phyloP scores from a whole-genome alignment of 2,888 invertebrate species.

The Hofmannophila pseudospretella region DNA sequence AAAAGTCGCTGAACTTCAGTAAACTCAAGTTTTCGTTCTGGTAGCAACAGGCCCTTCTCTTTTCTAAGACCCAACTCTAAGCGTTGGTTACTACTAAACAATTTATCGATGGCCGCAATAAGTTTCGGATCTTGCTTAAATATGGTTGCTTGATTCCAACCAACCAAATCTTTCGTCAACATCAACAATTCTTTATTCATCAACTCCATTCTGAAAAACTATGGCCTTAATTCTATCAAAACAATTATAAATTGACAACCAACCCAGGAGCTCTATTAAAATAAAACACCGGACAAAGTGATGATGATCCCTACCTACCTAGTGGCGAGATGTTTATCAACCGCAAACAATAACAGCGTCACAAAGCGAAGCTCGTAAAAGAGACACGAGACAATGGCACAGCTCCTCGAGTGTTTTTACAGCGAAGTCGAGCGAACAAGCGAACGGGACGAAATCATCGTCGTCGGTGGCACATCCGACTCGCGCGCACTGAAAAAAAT shows the following conservation, averaged over 20 bases:
- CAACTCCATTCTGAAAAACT: slow-evolving; percentile 51
- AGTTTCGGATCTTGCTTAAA: slow-evolving; percentile 60
- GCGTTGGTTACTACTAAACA: slow-evolving; percentile 31
- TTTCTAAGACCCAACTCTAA: slow-evolving; percentile 12
- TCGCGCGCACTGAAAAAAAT: slow-evolving; percentile 66
- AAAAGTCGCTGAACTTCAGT: slow-evolving; percentile 51
- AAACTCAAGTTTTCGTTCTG: slow-evolving; percentile 57
- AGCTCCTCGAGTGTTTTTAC: slow-evolving; percentile 70
- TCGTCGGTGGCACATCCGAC: slow-evolving; percentile 76
- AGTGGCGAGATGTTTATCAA: slow-evolving; percentile 76
- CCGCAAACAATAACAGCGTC: slow-evolving; percentile 76
- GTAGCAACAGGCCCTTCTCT: slow-evolving; percentile 31
- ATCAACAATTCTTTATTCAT: slow-evolving; percentile 52
- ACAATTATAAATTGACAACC: slow-evolving; percentile 58
- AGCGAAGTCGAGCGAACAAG: slow-evolving; percentile 65
- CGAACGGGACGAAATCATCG: slow-evolving; percentile 65
- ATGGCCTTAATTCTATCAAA: slow-evolving; percentile 33
- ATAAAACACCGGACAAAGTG: slow-evolving; percentile 64
- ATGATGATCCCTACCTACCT: slow-evolving; percentile 73
- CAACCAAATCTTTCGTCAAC: slow-evolving; percentile 40
- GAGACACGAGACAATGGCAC: slow-evolving; percentile 71
- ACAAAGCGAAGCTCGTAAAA: slow-evolving; percentile 74
- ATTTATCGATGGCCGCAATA: slow-evolving; percentile 54
- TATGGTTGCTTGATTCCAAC: slow-evolving; percentile 27
- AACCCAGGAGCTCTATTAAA: slow-evolving; percentile 56